Conservation (phyloP, 2,113 vertebrate genomes). For the Smithornis capensis region DNA sequence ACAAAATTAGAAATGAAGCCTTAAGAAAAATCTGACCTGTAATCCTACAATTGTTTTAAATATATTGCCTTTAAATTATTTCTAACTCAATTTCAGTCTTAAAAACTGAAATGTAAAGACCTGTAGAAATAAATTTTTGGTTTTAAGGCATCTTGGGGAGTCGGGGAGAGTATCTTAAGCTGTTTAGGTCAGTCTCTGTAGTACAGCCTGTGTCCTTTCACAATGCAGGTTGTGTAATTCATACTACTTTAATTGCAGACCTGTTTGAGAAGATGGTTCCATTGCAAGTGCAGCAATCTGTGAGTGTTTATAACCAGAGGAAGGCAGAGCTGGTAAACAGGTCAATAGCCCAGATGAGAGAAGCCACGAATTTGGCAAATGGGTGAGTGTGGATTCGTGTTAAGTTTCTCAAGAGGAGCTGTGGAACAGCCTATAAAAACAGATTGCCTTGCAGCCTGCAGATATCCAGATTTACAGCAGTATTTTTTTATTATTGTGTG, state of each 20-base stretch:
- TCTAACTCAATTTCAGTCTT: neutral
- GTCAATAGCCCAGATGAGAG: conserved; percentile 92
- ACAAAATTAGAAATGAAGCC: neutral
- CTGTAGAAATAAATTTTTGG: neutral
- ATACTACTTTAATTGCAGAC: conserved; percentile 70
- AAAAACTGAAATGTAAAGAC: neutral
- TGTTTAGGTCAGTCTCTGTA: neutral
- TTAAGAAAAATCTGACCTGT: neutral
- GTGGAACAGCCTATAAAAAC: neutral
- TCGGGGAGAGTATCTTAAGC: neutral
- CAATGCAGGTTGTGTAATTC: neutral
- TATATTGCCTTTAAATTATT: neutral
- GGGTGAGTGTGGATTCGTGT: conserved; percentile 75
- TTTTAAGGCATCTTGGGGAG: neutral
- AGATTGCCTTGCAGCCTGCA: neutral
- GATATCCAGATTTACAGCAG: neutral
- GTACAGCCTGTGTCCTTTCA: neutral
- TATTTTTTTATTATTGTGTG: neutral
- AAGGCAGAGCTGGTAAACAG: conserved; percentile 91
- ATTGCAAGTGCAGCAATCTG: conserved; percentile 90
- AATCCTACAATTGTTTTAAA: neutral
- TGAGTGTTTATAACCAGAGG: conserved; percentile 88
- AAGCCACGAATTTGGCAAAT: conserved; percentile 94
- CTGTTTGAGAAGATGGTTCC: conserved; percentile 99
- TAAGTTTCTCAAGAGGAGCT: neutral